Conservation (phyloP, 1,140 invertebrate species). For the Bombus huntii region DNA sequence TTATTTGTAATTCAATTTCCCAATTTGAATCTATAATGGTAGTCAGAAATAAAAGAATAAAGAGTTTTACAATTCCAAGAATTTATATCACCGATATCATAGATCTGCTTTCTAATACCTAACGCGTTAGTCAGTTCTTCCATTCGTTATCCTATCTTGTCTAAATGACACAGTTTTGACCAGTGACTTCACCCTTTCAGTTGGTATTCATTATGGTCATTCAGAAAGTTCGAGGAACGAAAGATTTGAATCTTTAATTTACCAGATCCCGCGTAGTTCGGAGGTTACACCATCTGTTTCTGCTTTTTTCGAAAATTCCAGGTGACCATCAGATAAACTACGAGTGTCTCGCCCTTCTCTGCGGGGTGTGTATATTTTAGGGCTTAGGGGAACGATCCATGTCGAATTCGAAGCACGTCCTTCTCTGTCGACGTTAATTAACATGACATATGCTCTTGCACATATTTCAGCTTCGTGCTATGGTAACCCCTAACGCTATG, state of each 20-base stretch:
- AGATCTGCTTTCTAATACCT: neutral
- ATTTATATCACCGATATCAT: neutral
- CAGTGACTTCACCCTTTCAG: neutral
- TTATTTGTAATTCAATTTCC: neutral
- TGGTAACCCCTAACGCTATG: neutral
- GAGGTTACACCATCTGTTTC: slow-evolving; percentile 28
- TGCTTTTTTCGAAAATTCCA: neutral
- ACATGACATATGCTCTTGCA: slow-evolving; percentile 30
- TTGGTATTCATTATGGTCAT: neutral
- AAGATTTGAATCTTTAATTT: slow-evolving; percentile 45
- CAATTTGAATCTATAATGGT: neutral
- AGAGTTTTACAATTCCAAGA: neutral
- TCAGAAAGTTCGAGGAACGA: neutral
- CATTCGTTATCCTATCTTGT: neutral
- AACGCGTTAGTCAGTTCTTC: neutral
- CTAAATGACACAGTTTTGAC: neutral
- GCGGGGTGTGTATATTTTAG: neutral
- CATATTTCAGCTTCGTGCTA: neutral
- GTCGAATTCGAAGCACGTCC: neutral
- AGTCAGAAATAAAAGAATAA: neutral
- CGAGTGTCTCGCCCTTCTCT: neutral
- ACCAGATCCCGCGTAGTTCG: neutral
- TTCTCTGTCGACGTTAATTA: slow-evolving; percentile 15
- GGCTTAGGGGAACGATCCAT: neutral
- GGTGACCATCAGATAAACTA: slow-evolving; percentile 4